Conservation (phyloP, 2,113 vertebrate genomes). For the Mesoclemmys tuberculata region DNA sequence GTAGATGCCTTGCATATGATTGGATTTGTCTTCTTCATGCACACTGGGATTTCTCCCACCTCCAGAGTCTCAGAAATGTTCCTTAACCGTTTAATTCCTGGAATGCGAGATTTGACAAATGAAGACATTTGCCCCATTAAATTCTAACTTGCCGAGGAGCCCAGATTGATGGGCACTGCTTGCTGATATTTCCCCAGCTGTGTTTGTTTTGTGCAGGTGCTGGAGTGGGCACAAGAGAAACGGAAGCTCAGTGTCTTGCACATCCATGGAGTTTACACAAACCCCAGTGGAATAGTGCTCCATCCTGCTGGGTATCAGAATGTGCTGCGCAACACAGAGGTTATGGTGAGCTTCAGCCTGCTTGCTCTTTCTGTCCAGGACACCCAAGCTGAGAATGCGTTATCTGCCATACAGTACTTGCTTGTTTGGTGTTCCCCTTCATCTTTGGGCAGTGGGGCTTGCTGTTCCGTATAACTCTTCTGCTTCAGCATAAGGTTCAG, state of each 20-base stretch:
- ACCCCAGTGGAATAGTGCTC: slow-evolving; percentile 95
- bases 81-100: background rate
- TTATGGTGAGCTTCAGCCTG: slow-evolving; percentile 86
- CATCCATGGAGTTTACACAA: slow-evolving; percentile 96
- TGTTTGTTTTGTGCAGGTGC: slow-evolving; percentile 80
- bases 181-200: accelerated
- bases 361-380: accelerated
- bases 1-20: background rate
- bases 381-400: background rate
- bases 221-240: slow-evolving; percentile 97
- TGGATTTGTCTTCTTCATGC: background rate
- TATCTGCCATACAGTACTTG: background rate
- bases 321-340: slow-evolving; percentile 93
- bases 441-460: background rate
- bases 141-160: background rate
- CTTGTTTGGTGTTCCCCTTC: background rate
- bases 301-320: slow-evolving; percentile 97
- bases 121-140: background rate
- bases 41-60: background rate
- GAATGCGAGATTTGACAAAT: background rate
- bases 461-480: background rate
- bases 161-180: accelerated
- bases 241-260: slow-evolving; percentile 93
- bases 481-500: background rate
- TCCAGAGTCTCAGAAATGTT: background rate